These are phyloP conservation scores for Aptenodytes forsteri DNA, from an alignment of 2,113 vertebrate species.

Conservation along the genomic window DNA sequence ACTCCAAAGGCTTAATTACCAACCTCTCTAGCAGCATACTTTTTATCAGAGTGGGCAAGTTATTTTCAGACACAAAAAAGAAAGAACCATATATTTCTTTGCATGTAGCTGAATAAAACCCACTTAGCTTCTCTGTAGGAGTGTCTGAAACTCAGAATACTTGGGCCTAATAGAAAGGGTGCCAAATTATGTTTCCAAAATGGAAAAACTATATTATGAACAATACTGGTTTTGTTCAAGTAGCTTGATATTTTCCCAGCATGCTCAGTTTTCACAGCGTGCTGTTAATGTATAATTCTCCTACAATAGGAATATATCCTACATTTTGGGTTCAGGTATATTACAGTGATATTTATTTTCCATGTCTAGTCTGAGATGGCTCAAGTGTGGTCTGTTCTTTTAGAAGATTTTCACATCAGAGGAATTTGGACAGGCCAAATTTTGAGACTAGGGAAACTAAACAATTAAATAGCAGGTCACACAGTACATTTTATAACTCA, in stretches of 20 bases:
- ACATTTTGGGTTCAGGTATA: neutral
- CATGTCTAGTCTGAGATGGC: neutral
- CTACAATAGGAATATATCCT: neutral
- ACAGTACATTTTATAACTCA: neutral
- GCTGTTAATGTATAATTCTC: neutral
- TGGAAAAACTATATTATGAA: neutral
- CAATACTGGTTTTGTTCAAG: neutral
- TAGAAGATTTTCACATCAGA: neutral
- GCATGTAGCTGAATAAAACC: neutral
- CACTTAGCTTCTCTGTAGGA: neutral
- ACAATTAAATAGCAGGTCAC: neutral
- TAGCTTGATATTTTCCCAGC: neutral
- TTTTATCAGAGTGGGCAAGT: constrained; percentile 23
- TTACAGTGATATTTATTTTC: neutral
- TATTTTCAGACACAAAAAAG: constrained; percentile 1
- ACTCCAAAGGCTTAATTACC: constrained; percentile 50
- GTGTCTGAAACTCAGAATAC: neutral
- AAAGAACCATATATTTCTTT: neutral
- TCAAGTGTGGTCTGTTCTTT: neutral
- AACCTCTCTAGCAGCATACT: constrained; percentile 5
- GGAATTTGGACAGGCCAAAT: neutral
- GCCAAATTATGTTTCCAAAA: constrained; percentile 9
- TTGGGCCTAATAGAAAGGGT: neutral
- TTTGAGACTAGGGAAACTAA: neutral
- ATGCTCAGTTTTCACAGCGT: neutral